phyloP scores from a whole-genome alignment of 2,113 vertebrate species.

The Clarias magur region DNA sequence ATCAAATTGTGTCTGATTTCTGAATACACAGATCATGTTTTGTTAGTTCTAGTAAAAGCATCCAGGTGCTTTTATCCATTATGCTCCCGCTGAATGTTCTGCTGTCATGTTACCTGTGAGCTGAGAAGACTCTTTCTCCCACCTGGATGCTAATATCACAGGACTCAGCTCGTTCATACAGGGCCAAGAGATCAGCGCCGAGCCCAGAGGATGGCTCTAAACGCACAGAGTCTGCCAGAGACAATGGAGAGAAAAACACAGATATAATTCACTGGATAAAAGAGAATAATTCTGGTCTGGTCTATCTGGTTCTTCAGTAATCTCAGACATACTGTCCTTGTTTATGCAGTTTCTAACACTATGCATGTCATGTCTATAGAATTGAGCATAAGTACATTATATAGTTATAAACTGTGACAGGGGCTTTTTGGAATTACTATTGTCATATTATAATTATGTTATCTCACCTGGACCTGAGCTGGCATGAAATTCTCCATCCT shows the following conservation, averaged over 20 bases:
- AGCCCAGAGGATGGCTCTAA: slow-evolving; percentile 81
- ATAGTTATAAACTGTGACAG: not conserved
- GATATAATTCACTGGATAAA: not conserved
- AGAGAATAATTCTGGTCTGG: no score
- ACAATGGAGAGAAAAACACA: not conserved
- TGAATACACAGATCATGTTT: not conserved
- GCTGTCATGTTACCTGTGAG: slow-evolving; percentile 81
- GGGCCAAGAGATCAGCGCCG: slow-evolving; percentile 81
- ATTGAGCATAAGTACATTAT: not conserved
- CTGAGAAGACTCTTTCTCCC: slow-evolving; percentile 81
- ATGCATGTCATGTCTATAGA: no score
- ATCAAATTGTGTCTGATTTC: not conserved
- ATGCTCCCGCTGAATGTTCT: not conserved
- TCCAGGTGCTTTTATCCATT: not conserved
- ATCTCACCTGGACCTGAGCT: slow-evolving; percentile 62
- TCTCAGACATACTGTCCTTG: not conserved
- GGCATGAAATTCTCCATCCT: slow-evolving; percentile 38
- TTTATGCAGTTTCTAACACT: not conserved
- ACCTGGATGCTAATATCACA: slow-evolving; percentile 85
- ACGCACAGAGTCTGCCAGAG: slow-evolving; percentile 49
- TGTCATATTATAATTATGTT: not conserved
- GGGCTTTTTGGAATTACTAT: not conserved
- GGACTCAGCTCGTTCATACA: slow-evolving; percentile 77
- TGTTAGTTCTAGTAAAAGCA: not conserved
- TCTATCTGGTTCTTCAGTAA: not conserved